Percentiles rank a stretch among this genome's conserved stretches.
Conservation (phyloP, 1,140 invertebrate genomes). For the Diuraphis noxia region DNA sequence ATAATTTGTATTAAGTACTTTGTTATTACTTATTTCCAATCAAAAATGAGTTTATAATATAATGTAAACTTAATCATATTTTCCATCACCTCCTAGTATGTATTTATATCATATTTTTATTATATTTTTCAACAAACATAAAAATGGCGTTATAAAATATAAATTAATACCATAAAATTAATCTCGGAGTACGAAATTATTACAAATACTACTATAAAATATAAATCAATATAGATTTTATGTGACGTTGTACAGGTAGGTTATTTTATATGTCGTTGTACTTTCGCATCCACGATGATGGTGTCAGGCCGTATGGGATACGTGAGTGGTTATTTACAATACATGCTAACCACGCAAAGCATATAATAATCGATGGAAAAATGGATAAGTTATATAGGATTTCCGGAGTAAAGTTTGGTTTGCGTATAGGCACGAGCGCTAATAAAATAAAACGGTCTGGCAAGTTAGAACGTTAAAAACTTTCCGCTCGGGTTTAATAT, state of each 20-base stretch:
- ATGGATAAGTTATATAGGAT: conserved; percentile 27
- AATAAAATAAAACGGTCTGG: conserved; percentile 52
- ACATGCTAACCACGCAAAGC: background rate
- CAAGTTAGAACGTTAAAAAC: conserved; percentile 53
- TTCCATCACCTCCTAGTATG: no score
- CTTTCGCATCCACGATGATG: background rate
- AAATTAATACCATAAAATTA: background rate
- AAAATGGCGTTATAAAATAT: no score
- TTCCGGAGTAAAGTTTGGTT: conserved; percentile 27
- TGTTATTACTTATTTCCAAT: no score
- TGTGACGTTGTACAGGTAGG: background rate
- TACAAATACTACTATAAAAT: background rate
- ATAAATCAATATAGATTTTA: background rate
- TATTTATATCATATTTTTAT: no score
- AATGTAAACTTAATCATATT: no score
- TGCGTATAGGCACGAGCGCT: conserved; percentile 29
- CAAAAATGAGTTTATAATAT: no score
- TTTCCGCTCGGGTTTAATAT: conserved; percentile 47
- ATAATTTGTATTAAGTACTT: no score
- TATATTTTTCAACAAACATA: no score
- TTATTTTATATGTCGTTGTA: background rate
- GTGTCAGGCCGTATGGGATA: background rate
- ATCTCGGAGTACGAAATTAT: background rate
- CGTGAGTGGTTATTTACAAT: background rate
- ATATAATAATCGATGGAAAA: conserved; percentile 15